Base-by-base conservation (phyloP, 2,113 vertebrate species). In the Rhinoptilus africanus region DNA sequence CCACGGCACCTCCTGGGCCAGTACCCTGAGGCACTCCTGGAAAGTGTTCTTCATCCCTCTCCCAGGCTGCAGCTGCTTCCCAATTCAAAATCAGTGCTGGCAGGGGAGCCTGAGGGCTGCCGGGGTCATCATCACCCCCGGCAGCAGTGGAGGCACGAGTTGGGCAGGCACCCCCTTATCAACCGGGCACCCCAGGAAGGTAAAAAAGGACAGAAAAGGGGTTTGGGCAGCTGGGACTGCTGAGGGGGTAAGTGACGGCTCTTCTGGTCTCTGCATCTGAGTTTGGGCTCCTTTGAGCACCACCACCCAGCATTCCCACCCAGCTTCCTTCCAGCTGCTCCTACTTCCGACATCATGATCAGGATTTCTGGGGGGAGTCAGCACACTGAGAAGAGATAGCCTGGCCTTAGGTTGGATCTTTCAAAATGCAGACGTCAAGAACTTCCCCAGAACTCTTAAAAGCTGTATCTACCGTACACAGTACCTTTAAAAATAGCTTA, bases 61-160 rank as follows among this genome's bases (percentile, higher is more conserved):
- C 34, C 32, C 27, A 26, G 75, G n/a, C 48, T 56, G 48, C 62
- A 76, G 22, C 18, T 60, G 24, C 50, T 77, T 77, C 20, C 24
- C 23, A 32, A n/a, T 18, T 63, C 32, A 30, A 63, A 57, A 5
- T n/a, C 43, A 64, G 35, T 10, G 27, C 32, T 75, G 41, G 10
- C 54, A 76, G 63, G 50, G 21, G 32, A 69, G 27, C 18, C 21
- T 12, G 59, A n/a, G 39, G 20, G 24, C 20, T 80, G 21, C 53
- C 4, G 1, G 8, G 57, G 19, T 53, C 26, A 48, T 47, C 2
- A 1, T 17, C 41, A 16, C 5, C 27, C 24, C 14, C 0, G 3
- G 8, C 30, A 57, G 24, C 35, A n/a, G 11, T 4, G 45, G 34
- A 59, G 34, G 24, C 32, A 57, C 5, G 21, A 54, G 67, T 10